These are phyloP conservation scores for Syndactyla subalaris DNA, from an alignment of 2,797 vertebrate genomes.

Conservation along the genomic window DNA sequence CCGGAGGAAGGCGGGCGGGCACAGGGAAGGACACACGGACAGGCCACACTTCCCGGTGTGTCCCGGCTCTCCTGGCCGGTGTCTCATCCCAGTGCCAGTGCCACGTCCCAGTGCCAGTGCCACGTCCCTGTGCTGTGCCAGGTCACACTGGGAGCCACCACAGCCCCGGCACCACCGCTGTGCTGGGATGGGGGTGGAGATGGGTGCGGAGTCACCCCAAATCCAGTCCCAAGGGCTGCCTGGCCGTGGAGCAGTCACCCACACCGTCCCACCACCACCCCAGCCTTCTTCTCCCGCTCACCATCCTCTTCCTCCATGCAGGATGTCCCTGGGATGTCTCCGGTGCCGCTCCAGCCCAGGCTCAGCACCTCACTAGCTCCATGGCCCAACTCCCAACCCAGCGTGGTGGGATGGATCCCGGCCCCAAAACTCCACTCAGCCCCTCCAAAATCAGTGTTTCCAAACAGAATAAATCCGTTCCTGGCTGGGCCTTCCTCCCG, in stretches of 20 bases:
- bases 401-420: fast-evolving
- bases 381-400: neutral
- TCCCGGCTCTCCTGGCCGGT: neutral
- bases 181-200: fast-evolving
- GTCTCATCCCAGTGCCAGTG: fast-evolving
- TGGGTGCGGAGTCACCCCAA: neutral
- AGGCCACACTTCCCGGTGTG: neutral
- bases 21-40: neutral
- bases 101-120: neutral
- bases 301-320: neutral
- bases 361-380: neutral
- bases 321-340: fast-evolving
- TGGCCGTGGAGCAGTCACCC: fast-evolving
- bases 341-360: fast-evolving
- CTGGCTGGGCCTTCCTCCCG: neutral
- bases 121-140: fast-evolving
- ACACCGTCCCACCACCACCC: fast-evolving
- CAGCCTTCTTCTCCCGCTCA: neutral
- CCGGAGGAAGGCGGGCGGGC: fast-evolving
- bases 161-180: fast-evolving
- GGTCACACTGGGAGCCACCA: neutral
- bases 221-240: neutral
- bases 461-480: fast-evolving
- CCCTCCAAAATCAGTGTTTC: neutral
- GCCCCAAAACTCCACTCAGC: fast-evolving